A percentile compares a stretch with the other conserved stretches of the same genome.
phyloP scores from a whole-genome alignment of 2,113 vertebrate species.

The Hassar affinis region DNA sequence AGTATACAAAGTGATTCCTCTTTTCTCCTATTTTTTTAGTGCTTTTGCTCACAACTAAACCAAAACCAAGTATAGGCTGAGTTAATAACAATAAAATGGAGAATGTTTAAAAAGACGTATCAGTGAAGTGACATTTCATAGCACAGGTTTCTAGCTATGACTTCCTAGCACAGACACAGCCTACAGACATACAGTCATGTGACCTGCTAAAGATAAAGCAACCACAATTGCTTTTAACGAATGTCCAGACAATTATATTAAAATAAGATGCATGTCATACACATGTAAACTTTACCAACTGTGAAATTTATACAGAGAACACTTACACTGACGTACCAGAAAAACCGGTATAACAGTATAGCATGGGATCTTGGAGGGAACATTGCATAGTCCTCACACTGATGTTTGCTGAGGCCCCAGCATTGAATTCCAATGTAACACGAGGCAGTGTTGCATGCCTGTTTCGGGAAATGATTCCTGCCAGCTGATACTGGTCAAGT shows the following conservation, averaged over 20 bases:
- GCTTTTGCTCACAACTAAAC: neutral
- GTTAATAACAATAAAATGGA: neutral
- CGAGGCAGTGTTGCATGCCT: too few species aligned
- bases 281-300: neutral
- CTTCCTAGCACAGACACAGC: neutral
- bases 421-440: too few species aligned
- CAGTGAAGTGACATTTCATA: neutral
- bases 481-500: too few species aligned
- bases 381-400: too few species aligned
- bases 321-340: too few species aligned
- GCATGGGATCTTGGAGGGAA: too few species aligned
- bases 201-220: neutral
- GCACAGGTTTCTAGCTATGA: too few species aligned
- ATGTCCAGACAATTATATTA: neutral
- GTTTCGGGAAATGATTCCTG: too few species aligned
- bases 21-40: neutral
- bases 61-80: neutral
- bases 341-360: too few species aligned
- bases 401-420: too few species aligned
- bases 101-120: neutral
- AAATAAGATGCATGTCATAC: neutral
- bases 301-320: neutral
- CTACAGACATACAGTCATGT: neutral
- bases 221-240: neutral
- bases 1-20: neutral